Evolutionary conservation across 2,888 invertebrate species (phyloP), one percentile per base, ranked within the genome.

Genomic region (Meteorus colon): DNA sequence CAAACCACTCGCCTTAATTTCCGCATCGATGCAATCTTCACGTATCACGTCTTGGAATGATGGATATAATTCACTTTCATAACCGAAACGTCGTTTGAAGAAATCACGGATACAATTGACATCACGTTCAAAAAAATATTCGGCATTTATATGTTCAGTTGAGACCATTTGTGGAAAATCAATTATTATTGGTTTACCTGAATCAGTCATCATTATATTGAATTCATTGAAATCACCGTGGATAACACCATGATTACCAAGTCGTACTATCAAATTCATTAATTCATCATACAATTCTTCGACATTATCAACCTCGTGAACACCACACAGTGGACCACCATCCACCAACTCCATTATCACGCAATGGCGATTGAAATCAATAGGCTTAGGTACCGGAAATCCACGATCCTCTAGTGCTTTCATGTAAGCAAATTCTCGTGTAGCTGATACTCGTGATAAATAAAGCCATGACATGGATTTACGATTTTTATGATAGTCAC

Each of bases 111-210:
- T 92, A 88, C 99, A 98, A 72, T 93, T 94, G 0, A 99, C 98
- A 91, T 99, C 99, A 81, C 99, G 93, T 81, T 98, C 94, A 89
- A 99, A 99, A 90, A 90, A 97, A 94, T 94, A 92, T 92, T 96
- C 94, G 63, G 98, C 99, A 90, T 99, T 98, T 51, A 92, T 87
- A 90, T 99, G 99, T 31, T 95, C 94, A 0, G 96, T 98, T 6
- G 98, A 98, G 73, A 99, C 94, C 98, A 99, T 99, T 91, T 99
- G 99, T 0, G 99, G 99, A 89, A 99, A 99, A 91, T 99, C 99
- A 79, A 99, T 98, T 81, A 99, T 91, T 67, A 97, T 91, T 0
- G 97, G 95, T 80, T 95, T 95, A 24, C 94, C 94, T 0, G 95
- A 94, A 72, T 94, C 93, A 51, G 93, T 93, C 1, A 96, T 91